phyloP scores from a whole-genome alignment of 2,888 invertebrate genomes.

The Leptopilina syphax region DNA sequence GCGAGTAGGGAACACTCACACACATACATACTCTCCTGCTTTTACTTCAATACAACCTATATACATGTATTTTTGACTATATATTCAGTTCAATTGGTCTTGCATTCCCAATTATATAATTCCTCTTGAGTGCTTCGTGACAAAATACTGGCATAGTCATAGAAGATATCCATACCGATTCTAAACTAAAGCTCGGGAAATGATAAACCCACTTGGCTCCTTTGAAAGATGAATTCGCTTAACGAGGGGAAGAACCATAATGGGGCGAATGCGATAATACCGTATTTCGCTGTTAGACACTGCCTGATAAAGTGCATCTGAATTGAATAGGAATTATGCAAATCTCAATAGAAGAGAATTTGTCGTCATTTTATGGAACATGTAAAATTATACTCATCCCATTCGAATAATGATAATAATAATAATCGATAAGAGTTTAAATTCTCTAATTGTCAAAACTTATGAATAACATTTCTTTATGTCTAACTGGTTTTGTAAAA shows the following conservation, averaged over 20 bases:
- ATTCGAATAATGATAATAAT: no score
- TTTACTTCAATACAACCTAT: neutral
- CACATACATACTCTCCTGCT: neutral
- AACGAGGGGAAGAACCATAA: slow-evolving; percentile 27
- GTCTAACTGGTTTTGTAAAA: no score
- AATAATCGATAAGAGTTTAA: neutral
- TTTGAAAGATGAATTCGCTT: slow-evolving; percentile 35
- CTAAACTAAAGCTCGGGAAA: slow-evolving; percentile 26
- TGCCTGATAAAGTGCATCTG: slow-evolving; percentile 33
- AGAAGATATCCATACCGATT: slow-evolving; percentile 18
- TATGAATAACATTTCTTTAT: no score
- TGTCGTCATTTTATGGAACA: neutral
- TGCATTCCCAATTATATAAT: slow-evolving; percentile 18
- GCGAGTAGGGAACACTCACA: slow-evolving; percentile 43
- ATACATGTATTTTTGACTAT: slow-evolving; percentile 7
- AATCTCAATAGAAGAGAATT: slow-evolving; percentile 17
- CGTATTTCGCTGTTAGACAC: slow-evolving; percentile 25
- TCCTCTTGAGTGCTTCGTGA: slow-evolving; percentile 32
- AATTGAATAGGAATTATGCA: slow-evolving; percentile 27
- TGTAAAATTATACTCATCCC: neutral
- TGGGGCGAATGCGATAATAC: slow-evolving; percentile 26
- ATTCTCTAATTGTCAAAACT: neutral
- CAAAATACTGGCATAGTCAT: slow-evolving; percentile 18
- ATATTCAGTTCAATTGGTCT: slow-evolving; percentile 28
- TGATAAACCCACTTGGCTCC: slow-evolving; percentile 37